phyloP scores from a whole-genome alignment of 2,113 vertebrate species.

The Natator depressus region DNA sequence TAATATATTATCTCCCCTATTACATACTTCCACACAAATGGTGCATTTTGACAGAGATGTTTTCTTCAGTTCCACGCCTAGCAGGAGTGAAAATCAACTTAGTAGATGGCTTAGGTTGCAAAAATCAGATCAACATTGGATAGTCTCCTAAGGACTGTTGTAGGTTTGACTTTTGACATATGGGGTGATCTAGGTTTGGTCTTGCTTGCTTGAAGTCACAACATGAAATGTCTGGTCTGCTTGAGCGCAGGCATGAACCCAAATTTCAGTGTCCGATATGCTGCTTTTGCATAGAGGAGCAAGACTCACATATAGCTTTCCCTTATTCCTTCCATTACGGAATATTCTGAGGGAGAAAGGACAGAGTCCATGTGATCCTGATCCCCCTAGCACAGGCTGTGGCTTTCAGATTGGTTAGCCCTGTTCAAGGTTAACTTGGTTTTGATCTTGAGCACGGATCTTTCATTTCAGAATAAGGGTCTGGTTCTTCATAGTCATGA shows the following conservation, averaged over 20 bases:
- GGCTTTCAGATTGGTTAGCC: not conserved
- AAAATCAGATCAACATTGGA: not conserved
- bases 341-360: not conserved
- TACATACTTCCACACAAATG: not conserved
- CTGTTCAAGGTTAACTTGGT: not conserved
- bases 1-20: not conserved
- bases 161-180: not conserved
- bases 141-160: not conserved
- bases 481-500: not conserved
- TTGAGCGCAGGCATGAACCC: not conserved
- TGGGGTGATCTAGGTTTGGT: not conserved
- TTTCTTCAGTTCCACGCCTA: not conserved
- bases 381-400: not conserved
- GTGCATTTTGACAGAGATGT: not conserved
- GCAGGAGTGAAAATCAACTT: not conserved
- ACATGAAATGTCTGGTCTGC: not conserved
- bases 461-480: not conserved
- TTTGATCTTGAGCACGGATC: no score
- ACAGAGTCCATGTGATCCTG: not conserved
- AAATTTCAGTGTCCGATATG: not conserved
- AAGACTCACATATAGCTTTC: fast-evolving
- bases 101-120: not conserved
- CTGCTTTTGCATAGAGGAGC: not conserved
- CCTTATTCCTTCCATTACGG: not conserved
- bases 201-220: not conserved